A percentile compares a stretch with the other conserved stretches of the same genome.
phyloP scores from a whole-genome alignment of 2,113 vertebrate genomes.

The Aphelocoma coerulescens region DNA sequence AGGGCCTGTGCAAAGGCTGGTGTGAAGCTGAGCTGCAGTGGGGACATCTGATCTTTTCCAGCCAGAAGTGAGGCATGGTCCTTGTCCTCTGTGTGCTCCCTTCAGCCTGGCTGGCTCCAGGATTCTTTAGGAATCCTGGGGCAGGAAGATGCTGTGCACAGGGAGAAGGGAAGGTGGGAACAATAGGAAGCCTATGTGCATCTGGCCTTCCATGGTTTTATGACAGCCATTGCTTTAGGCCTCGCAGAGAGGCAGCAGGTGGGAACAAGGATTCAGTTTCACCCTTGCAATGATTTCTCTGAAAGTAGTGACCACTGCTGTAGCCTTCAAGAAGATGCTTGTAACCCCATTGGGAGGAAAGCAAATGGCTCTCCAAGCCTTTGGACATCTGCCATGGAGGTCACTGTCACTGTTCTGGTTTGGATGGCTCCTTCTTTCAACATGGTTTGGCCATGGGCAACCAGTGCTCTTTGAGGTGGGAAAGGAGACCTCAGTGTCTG shows the following conservation, averaged over 20 bases:
- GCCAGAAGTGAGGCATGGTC: fast-evolving
- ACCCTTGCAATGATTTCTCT: not conserved
- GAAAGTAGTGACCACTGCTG: not conserved
- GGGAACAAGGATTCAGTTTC: not conserved
- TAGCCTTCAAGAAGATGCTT: not conserved
- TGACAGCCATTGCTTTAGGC: not conserved
- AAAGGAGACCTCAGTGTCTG: not conserved
- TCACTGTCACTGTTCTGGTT: not conserved
- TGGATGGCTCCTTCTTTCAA: not conserved
- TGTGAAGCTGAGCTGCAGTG: not conserved
- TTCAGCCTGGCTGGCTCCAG: not conserved
- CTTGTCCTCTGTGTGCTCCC: not conserved
- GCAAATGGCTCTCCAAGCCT: not conserved
- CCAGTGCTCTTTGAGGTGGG: fast-evolving
- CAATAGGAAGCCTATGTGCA: not conserved
- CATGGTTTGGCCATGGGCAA: not conserved
- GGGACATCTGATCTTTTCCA: not conserved
- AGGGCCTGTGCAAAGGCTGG: not conserved
- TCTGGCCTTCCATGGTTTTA: not conserved
- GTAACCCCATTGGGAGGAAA: not conserved
- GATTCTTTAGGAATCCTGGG: not conserved
- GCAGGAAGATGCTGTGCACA: not conserved
- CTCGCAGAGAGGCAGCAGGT: not conserved
- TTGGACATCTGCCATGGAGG: not conserved
- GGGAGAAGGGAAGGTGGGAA: not conserved